Evolutionary conservation across 23 tunicate genomes (phyloP).

Genomic region (Oikopleura vanhoeffeni): DNA sequence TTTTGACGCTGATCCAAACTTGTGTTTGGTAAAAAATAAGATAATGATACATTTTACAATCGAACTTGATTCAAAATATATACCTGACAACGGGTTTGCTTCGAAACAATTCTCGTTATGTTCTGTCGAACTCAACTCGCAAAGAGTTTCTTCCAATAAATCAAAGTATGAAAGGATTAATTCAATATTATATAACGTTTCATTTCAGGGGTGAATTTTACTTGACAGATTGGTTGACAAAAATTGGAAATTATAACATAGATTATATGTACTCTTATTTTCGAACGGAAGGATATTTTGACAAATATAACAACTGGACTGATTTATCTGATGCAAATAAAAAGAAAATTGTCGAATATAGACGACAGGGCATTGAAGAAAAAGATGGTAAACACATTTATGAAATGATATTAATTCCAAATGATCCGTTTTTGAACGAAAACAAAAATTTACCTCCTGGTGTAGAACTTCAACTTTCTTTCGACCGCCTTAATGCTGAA

Average conservation of each 20-base stretch:
- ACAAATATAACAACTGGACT: neutral
- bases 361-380: neutral
- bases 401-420: neutral
- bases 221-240: neutral
- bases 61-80: neutral
- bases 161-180: neutral
- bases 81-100: conserved; percentile 9
- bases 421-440: neutral
- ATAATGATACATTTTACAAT: neutral
- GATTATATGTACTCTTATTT: neutral
- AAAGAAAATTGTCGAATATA: neutral
- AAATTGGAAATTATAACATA: neutral
- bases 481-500: no score
- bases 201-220: neutral
- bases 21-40: neutral
- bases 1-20: conserved; percentile 8
- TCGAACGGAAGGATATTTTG: neutral
- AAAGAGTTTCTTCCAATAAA: neutral
- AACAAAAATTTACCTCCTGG: neutral
- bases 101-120: neutral
- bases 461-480: neutral
- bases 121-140: neutral
- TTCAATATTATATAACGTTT: neutral
- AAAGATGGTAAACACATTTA: neutral
- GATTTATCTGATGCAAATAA: neutral